These are phyloP conservation scores for Colossoma macropomum DNA, from an alignment of 2,113 vertebrate species.

Conservation along the genomic window DNA sequence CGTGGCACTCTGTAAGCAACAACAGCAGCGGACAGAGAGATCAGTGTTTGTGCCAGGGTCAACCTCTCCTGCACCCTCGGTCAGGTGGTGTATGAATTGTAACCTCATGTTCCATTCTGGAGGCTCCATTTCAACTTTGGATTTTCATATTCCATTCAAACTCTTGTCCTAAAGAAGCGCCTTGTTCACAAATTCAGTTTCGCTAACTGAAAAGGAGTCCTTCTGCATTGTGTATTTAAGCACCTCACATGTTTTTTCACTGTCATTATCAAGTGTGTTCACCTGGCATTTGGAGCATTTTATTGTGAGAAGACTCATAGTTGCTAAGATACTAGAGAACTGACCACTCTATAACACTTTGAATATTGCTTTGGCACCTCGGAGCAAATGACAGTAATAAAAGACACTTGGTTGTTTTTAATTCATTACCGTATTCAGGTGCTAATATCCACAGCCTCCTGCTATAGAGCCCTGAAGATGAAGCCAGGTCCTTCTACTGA, in stretches of 20 bases:
- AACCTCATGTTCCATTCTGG: not conserved
- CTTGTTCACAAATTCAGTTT: not conserved
- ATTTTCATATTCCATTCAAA: constrained; percentile 31
- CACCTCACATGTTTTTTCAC: not conserved
- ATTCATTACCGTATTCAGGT: not conserved
- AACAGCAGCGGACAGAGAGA: constrained; percentile 44
- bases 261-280: not conserved
- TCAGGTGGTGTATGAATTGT: not conserved
- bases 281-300: constrained; percentile 19
- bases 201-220: not conserved
- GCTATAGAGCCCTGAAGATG: not conserved
- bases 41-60: not conserved
- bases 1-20: constrained; percentile 30
- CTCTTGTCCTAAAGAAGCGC: not conserved
- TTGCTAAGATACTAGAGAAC: constrained; percentile 40
- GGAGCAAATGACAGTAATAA: not conserved
- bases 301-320: constrained; percentile 10
- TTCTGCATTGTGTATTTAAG: not conserved
- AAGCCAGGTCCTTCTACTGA: not conserved
- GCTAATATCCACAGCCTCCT: not conserved
- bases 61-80: not conserved
- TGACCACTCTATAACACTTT: not conserved
- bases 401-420: not conserved
- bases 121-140: not conserved
- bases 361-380: not conserved